Percentiles rank a stretch among this genome's conserved stretches.
Evolutionary conservation across 2,113 vertebrate genomes (phyloP).

Genomic region (Syngnathus typhle): DNA sequence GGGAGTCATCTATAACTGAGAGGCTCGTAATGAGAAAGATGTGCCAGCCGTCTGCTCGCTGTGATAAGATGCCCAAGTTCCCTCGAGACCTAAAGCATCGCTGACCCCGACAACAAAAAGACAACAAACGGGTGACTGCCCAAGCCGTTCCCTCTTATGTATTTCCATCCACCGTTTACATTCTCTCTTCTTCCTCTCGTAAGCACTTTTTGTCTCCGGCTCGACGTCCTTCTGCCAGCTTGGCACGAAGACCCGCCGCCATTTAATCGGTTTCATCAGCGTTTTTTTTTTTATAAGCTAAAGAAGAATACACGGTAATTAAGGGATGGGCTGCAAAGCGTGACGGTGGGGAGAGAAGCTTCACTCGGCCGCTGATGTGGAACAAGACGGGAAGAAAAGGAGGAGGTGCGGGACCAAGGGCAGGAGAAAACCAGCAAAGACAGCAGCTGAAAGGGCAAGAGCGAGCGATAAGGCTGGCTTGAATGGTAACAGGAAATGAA

Average conservation of each 20-base stretch:
- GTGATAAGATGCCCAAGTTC: constrained; percentile 72
- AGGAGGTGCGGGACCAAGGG: constrained; percentile 41
- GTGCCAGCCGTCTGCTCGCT: constrained; percentile 66
- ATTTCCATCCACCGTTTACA: constrained; percentile 18
- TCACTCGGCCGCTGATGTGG: constrained; percentile 61
- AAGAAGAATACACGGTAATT: constrained; percentile 72
- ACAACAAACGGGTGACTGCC: constrained; percentile 67
- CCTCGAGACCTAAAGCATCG: constrained; percentile 62
- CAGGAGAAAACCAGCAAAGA: constrained; percentile 25
- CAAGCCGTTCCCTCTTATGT: constrained; percentile 43
- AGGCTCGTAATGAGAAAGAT: constrained; percentile 71
- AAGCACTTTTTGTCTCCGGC: constrained; percentile 28
- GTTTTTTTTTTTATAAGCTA: constrained; percentile 68
- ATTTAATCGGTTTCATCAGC: constrained; percentile 72
- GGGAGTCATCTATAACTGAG: constrained; percentile 70
- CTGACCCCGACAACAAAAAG: constrained; percentile 68
- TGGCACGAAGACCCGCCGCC: constrained; percentile 51
- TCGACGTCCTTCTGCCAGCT: constrained; percentile 31
- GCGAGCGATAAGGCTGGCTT: constrained; percentile 55
- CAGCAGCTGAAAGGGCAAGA: constrained; percentile 38
- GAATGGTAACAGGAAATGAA: constrained; percentile 68
- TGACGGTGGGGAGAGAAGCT: constrained; percentile 54
- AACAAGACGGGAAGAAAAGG: constrained; percentile 51
- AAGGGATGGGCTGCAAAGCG: constrained; percentile 57
- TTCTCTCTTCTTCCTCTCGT: constrained; percentile 12